Conservation (phyloP, 2,888 invertebrate species). For the Trissolcus japonicus region DNA sequence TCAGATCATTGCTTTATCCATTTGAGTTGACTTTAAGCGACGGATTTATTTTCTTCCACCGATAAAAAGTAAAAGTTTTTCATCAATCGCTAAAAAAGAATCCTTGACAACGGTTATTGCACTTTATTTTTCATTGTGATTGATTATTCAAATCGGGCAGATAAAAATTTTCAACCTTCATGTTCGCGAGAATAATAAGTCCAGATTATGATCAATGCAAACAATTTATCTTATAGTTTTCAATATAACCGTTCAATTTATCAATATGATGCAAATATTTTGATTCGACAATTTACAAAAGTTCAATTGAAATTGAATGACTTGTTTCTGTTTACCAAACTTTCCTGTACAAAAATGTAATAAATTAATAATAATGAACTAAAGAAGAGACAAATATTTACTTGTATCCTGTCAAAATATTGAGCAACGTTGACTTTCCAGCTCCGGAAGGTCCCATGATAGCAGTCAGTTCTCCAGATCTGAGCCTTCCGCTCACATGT, state of each 20-base stretch:
- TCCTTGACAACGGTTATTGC: conserved; percentile 12
- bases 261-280: too few relatives aligned
- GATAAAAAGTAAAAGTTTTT: background rate
- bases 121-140: conserved; percentile 5
- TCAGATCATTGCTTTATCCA: too few relatives aligned
- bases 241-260: too few relatives aligned
- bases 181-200: conserved; percentile 3
- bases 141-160: conserved; percentile 10
- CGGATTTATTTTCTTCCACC: too few relatives aligned
- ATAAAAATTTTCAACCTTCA: conserved; percentile 10
- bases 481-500: conserved; percentile 91
- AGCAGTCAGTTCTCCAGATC: conserved; percentile 94
- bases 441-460: conserved; percentile 99
- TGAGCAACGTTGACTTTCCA: conserved; percentile 94
- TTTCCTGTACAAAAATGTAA: too few relatives aligned
- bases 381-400: conserved; percentile 77
- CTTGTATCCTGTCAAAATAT: conserved; percentile 97
- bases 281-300: background rate
- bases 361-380: too few relatives aligned
- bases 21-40: too few relatives aligned
- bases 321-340: too few relatives aligned
- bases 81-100: background rate
- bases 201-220: conserved; percentile 1
- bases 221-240: background rate
- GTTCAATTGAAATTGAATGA: background rate